Percentiles rank a stretch among this genome's conserved stretches.
Conservation (phyloP, 37 sponge, comb jelly and placozoan species). For the Spongia lamella region DNA sequence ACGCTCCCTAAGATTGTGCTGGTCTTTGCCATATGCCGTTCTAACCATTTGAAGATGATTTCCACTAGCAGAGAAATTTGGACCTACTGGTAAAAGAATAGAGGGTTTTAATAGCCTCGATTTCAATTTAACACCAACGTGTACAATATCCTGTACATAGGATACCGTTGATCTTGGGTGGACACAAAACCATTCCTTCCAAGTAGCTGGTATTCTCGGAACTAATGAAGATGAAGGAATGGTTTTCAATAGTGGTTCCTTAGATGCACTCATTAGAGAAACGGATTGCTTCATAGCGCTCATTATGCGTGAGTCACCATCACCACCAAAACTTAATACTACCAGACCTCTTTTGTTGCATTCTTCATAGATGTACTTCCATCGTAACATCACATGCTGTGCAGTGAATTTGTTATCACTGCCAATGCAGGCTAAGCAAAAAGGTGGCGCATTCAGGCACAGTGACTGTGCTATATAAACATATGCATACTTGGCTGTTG, state of each 20-base stretch:
- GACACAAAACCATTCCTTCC: conserved; percentile 16
- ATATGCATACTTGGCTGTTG: conserved; percentile 24
- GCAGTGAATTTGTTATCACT: conserved; percentile 38
- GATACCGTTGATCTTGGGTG: conserved; percentile 13
- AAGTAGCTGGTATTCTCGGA: conserved; percentile 24
- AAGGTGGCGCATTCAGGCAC: conserved; percentile 7
- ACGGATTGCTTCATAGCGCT: conserved; percentile 1
- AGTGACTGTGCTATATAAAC: conserved; percentile 43
- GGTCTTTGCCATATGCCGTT: conserved; percentile 5
- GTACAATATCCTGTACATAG: conserved; percentile 37
- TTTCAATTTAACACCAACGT: conserved; percentile 38
- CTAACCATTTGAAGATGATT: conserved; percentile 14
- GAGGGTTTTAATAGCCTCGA: conserved; percentile 13
- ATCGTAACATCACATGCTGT: conserved; percentile 8
- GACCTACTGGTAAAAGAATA: conserved; percentile 8
- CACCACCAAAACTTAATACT: conserved; percentile 32
- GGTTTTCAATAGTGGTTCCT: background rate
- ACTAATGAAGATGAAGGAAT: background rate
- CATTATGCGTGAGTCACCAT: conserved; percentile 40
- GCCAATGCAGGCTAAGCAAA: conserved; percentile 20
- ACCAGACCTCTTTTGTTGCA: conserved; percentile 2
- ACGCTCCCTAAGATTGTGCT: conserved; percentile 21
- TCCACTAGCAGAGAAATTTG: conserved; percentile 13
- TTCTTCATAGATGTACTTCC: conserved; percentile 24
- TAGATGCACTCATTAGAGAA: background rate